Percentiles rank a stretch among this genome's conserved stretches.
These are phyloP conservation scores for Apodemus sylvaticus DNA, from an alignment of 2,113 vertebrate genomes.

Conservation along the genomic window DNA sequence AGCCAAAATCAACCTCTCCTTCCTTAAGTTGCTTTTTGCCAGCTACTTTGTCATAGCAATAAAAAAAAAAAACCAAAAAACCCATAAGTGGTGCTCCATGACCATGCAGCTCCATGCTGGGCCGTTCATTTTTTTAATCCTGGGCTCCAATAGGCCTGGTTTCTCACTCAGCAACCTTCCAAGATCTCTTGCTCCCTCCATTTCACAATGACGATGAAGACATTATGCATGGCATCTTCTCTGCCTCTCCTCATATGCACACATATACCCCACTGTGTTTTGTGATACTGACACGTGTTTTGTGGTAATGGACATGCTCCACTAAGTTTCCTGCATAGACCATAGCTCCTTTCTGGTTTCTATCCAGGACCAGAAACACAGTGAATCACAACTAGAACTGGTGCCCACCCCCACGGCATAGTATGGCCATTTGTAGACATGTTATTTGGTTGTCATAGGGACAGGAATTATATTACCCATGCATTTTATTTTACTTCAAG, in stretches of 20 bases:
- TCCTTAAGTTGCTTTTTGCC: not conserved
- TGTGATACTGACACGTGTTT: too few relatives aligned
- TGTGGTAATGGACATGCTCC: not conserved
- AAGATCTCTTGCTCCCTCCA: not conserved
- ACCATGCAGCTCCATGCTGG: not conserved
- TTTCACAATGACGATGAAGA: not conserved
- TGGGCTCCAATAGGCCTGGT: not conserved
- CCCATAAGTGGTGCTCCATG: not conserved
- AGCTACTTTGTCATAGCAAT: not conserved
- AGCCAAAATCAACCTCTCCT: not conserved
- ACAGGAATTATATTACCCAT: constrained; percentile 10
- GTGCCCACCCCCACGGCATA: not conserved
- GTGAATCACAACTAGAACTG: not conserved
- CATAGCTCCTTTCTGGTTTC: not conserved
- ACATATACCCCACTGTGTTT: not conserved
- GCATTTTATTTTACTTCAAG: constrained; percentile 56
- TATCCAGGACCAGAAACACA: not conserved
- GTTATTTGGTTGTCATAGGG: constrained; percentile 7
- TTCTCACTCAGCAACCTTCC: not conserved
- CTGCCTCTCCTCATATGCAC: not conserved
- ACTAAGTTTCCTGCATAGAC: not conserved
- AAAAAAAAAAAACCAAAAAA: not conserved
- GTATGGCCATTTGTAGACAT: constrained; percentile 21
- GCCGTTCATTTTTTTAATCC: not conserved
- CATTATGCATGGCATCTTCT: not conserved